A percentile compares a stretch with the other conserved stretches of the same genome.
These are phyloP conservation scores for Vollenhovia emeryi DNA, from an alignment of 1,140 invertebrate genomes.

Conservation along the genomic window DNA sequence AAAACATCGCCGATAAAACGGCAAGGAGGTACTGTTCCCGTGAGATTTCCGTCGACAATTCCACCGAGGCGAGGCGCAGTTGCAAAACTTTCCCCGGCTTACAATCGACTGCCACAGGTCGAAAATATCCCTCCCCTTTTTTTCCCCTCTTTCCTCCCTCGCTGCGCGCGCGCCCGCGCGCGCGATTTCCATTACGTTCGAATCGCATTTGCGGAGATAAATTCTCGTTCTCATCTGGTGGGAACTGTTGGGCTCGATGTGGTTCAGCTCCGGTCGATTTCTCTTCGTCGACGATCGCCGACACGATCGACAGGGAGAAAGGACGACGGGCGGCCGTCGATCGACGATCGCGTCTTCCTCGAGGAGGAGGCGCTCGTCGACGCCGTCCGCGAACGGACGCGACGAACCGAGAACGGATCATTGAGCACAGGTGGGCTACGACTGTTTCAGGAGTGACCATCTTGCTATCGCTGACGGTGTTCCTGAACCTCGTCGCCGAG, in stretches of 20 bases:
- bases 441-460: constrained; percentile 99
- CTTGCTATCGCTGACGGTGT: constrained; percentile 99
- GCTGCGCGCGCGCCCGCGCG: neutral
- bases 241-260: constrained; percentile 4
- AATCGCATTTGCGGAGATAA: constrained; percentile 12
- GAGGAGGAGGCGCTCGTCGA: constrained; percentile 24
- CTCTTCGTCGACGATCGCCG: constrained; percentile 38
- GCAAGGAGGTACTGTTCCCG: constrained; percentile 40
- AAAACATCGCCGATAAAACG: constrained; percentile 56
- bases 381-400: constrained; percentile 20
- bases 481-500: constrained; percentile 98
- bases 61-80: constrained; percentile 16
- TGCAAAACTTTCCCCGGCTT: neutral
- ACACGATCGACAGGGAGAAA: constrained; percentile 21
- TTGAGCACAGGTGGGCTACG: constrained; percentile 76
- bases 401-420: constrained; percentile 61
- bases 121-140: constrained; percentile 14
- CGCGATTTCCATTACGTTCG: neutral
- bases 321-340: constrained; percentile 12
- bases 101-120: constrained; percentile 34
- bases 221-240: neutral
- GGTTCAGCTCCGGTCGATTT: constrained; percentile 49
- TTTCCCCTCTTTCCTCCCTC: too few species aligned
- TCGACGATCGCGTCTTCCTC: constrained; percentile 19
- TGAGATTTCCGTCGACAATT: constrained; percentile 55